phyloP scores from a whole-genome alignment of 2,888 invertebrate genomes.

The Tachina lurida region DNA sequence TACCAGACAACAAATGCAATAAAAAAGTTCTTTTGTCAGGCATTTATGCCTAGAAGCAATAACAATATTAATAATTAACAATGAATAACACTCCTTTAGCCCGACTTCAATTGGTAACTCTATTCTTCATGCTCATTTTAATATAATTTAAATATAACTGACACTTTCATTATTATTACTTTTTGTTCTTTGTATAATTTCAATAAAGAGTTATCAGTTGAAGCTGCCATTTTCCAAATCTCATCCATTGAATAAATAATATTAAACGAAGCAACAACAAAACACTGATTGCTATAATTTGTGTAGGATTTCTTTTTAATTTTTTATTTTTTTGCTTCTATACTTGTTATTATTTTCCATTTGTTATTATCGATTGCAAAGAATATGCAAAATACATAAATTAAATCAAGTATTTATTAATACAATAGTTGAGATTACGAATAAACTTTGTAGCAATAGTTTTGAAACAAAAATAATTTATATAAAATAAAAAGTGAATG shows the following conservation, averaged over 20 bases:
- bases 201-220: slow-evolving; percentile 67
- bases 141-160: slow-evolving; percentile 5
- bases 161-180: slow-evolving; percentile 8
- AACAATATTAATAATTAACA: background rate
- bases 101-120: background rate
- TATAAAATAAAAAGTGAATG: slow-evolving; percentile 51
- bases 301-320: background rate
- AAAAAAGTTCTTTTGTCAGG: too few relatives aligned
- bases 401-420: slow-evolving; percentile 23
- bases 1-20: too few relatives aligned
- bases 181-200: slow-evolving; percentile 46
- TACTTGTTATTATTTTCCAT: slow-evolving; percentile 42
- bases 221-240: slow-evolving; percentile 50
- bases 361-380: slow-evolving; percentile 52
- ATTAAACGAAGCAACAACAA: slow-evolving; percentile 7
- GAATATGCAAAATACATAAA: slow-evolving; percentile 5
- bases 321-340: background rate
- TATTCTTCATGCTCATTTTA: background rate
- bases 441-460: slow-evolving; percentile 33
- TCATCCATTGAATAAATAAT: slow-evolving; percentile 40
- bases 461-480: slow-evolving; percentile 12
- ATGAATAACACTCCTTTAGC: background rate
- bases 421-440: slow-evolving; percentile 42
- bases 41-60: background rate
- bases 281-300: slow-evolving; percentile 62